A percentile compares a stretch with the other conserved stretches of the same genome.
Conservation (phyloP, 2,113 vertebrate species). For the Natator depressus region DNA sequence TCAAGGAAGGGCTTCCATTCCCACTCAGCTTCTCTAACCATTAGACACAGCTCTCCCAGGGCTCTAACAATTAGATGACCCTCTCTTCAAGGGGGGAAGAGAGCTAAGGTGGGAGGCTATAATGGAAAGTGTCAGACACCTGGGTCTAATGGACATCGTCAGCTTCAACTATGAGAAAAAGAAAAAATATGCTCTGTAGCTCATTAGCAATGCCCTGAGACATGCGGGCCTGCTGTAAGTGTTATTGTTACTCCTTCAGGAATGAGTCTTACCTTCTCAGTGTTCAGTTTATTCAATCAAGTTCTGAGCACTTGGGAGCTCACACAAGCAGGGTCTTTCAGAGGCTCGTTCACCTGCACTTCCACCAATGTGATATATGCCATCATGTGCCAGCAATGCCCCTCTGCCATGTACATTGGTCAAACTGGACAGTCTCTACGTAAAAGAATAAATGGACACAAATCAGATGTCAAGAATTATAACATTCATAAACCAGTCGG, state of each 20-base stretch:
- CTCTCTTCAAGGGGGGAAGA: neutral
- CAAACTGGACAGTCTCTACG: too few species aligned
- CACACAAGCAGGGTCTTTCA: neutral
- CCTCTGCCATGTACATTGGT: too few species aligned
- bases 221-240: too few species aligned
- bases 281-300: neutral
- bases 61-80: neutral
- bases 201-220: neutral
- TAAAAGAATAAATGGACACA: too few species aligned
- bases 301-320: neutral
- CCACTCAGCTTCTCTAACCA: neutral
- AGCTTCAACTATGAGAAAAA: neutral
- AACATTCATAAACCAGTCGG: too few species aligned
- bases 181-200: neutral
- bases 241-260: neutral
- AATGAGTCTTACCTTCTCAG: neutral
- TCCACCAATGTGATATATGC: too few species aligned
- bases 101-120: neutral
- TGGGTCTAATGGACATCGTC: rapidly evolving
- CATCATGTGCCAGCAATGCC: too few species aligned
- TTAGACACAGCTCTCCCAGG: neutral
- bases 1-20: neutral
- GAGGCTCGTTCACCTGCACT: too few species aligned
- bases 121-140: rapidly evolving
- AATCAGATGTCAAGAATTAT: too few species aligned